phyloP scores from a whole-genome alignment of 2,888 invertebrate genomes.

The Drosophila picticornis region DNA sequence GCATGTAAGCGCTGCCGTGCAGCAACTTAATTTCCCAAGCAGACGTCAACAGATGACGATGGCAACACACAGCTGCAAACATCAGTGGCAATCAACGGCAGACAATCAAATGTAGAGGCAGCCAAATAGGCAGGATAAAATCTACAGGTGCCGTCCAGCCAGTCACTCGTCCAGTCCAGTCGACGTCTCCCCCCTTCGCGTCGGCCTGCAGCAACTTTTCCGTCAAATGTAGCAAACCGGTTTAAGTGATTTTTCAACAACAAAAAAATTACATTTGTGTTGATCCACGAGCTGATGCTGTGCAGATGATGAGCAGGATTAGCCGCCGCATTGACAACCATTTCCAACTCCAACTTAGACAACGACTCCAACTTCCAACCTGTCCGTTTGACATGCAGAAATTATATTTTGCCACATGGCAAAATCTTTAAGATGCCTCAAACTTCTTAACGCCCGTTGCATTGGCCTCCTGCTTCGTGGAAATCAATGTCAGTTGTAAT shows the following conservation, averaged over 20 bases:
- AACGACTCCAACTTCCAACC: conserved; percentile 35
- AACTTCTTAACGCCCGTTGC: conserved; percentile 73
- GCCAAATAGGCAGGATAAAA: conserved; percentile 72
- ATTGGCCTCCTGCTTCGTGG: conserved; percentile 35
- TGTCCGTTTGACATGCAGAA: conserved; percentile 72
- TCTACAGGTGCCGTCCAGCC: conserved; percentile 72
- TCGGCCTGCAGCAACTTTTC: conserved; percentile 50
- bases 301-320: conserved; percentile 79
- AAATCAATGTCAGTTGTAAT: conserved; percentile 80
- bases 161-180: conserved; percentile 2
- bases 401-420: conserved; percentile 75
- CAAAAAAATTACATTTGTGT: conserved; percentile 27
- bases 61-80: conserved; percentile 71
- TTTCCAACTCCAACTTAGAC: conserved; percentile 27
- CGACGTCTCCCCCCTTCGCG: conserved; percentile 5
- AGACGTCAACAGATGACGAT: conserved; percentile 51
- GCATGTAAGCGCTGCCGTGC: conserved; percentile 69
- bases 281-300: conserved; percentile 27
- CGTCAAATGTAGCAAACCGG: conserved; percentile 71
- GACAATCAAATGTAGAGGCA: conserved; percentile 71
- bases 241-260: conserved; percentile 58
- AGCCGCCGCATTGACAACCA: conserved; percentile 72
- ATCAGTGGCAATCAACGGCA: conserved; percentile 77
- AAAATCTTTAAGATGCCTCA: conserved; percentile 68
- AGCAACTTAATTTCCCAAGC: conserved; percentile 72